These are phyloP conservation scores for Adrianichthys oophorus DNA, from an alignment of 2,797 vertebrate species.

Conservation along the genomic window DNA sequence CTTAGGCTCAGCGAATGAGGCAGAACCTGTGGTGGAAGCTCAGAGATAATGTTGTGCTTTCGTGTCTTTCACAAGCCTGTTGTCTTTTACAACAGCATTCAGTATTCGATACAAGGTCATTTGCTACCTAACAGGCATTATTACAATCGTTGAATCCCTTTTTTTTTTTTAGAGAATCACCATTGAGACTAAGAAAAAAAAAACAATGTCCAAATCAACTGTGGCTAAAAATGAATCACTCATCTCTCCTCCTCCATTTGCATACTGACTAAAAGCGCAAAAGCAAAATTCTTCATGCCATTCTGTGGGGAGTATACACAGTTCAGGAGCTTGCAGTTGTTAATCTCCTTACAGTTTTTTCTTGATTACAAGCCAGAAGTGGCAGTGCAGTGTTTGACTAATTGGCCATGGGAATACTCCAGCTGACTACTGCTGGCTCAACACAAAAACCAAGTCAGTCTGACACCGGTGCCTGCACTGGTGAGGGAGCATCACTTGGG, in stretches of 20 bases:
- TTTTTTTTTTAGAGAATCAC: slow-evolving; percentile 9
- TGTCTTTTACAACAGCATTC: not conserved
- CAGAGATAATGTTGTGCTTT: slow-evolving; percentile 34
- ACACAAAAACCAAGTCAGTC: slow-evolving; percentile 19
- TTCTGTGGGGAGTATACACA: slow-evolving; percentile 21
- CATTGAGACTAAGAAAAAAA: slow-evolving; percentile 5
- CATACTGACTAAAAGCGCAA: slow-evolving; percentile 40
- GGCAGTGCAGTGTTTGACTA: not conserved
- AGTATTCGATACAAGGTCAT: slow-evolving; percentile 5
- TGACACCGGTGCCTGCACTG: slow-evolving; percentile 8
- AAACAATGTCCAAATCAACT: slow-evolving; percentile 19
- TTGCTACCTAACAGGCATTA: slow-evolving; percentile 5
- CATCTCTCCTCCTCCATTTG: slow-evolving; percentile 32
- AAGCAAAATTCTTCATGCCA: slow-evolving; percentile 28
- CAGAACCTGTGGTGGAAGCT: slow-evolving; percentile 31
- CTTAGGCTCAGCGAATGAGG: slow-evolving; percentile 20
- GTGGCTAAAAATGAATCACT: slow-evolving; percentile 38
- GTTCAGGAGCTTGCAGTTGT: slow-evolving; percentile 8
- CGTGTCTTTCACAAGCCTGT: slow-evolving; percentile 20
- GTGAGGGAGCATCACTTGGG: slow-evolving; percentile 23
- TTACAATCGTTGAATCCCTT: not conserved
- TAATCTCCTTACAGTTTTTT: slow-evolving; percentile 1
- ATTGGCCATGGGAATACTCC: slow-evolving; percentile 7
- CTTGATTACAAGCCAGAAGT: not conserved
- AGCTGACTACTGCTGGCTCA: not conserved